These are phyloP conservation scores for Oscheius onirici DNA, from an alignment of 2,888 invertebrate genomes.

Conservation along the genomic window DNA sequence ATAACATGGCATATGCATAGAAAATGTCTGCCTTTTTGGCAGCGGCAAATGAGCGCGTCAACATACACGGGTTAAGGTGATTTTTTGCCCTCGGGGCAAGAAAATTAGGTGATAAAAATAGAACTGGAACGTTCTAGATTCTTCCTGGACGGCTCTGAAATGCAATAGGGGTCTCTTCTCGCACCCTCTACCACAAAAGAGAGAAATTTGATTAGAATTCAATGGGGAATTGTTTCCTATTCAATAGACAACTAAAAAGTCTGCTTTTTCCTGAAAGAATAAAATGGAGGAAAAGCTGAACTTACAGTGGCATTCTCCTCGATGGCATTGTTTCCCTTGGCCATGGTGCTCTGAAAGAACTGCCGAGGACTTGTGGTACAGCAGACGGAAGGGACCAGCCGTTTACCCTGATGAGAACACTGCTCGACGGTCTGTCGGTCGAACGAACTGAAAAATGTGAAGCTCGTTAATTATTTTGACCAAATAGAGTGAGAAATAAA, in stretches of 20 bases:
- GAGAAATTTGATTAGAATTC: constrained; percentile 27
- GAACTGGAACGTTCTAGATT: too few species aligned
- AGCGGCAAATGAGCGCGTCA: too few species aligned
- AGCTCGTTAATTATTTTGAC: not conserved
- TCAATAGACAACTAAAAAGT: not conserved
- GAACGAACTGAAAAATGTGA: constrained; percentile 11
- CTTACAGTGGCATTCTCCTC: constrained; percentile 60
- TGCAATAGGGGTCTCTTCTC: constrained; percentile 15
- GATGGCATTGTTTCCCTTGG: constrained; percentile 42
- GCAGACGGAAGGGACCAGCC: constrained; percentile 25
- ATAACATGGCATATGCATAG: constrained; percentile 29
- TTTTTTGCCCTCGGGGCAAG: too few species aligned
- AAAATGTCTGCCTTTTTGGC: constrained; percentile 9
- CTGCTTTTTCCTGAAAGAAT: not conserved
- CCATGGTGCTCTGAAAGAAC: constrained; percentile 23
- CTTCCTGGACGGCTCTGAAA: not conserved
- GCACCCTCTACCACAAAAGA: not conserved
- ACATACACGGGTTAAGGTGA: too few species aligned
- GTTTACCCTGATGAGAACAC: constrained; percentile 32
- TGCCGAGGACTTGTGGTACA: not conserved
- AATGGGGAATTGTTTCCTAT: constrained; percentile 20
- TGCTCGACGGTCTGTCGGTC: constrained; percentile 23
- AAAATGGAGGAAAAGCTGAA: not conserved
- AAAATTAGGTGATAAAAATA: too few species aligned
- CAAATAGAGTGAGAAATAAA: not conserved